A percentile compares a stretch with the other conserved stretches of the same genome.
Conservation (phyloP, 1,140 invertebrate genomes). For the Cotesia chilonis region DNA sequence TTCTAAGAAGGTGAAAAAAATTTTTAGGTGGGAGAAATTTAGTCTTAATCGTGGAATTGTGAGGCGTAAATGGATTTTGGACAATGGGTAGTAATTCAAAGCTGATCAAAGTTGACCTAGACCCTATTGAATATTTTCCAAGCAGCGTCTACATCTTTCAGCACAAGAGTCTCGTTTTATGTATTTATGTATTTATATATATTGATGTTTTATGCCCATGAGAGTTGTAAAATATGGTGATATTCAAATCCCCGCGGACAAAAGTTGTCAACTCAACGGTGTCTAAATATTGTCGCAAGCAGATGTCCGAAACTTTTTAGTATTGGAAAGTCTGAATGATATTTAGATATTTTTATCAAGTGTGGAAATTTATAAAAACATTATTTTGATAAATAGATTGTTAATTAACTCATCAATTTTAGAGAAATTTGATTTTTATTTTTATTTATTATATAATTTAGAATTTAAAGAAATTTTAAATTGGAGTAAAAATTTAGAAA, state of each 20-base stretch:
- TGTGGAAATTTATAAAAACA: no score
- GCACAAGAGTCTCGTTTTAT: background rate
- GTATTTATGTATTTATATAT: constrained; percentile 45
- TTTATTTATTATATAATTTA: no score
- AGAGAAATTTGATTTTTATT: no score
- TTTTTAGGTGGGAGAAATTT: no score
- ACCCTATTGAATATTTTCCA: background rate
- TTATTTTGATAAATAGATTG: no score
- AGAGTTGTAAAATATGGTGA: constrained; percentile 45
- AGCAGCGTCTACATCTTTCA: background rate
- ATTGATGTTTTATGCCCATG: constrained; percentile 56
- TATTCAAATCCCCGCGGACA: constrained; percentile 61
- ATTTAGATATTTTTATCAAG: no score
- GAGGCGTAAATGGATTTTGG: background rate
- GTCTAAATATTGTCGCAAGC: constrained; percentile 63
- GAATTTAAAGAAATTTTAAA: no score
- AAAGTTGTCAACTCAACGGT: constrained; percentile 57
- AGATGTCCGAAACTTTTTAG: constrained; percentile 51
- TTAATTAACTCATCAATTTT: no score
- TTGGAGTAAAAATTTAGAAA: no score
- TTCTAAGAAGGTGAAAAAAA: no score
- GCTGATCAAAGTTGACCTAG: constrained; percentile 11
- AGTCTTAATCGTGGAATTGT: no score
- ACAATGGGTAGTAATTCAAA: background rate
- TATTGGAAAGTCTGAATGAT: background rate